These are phyloP conservation scores for Sylvilagus floridanus DNA, from an alignment of 2,797 vertebrate species.

Conservation along the genomic window DNA sequence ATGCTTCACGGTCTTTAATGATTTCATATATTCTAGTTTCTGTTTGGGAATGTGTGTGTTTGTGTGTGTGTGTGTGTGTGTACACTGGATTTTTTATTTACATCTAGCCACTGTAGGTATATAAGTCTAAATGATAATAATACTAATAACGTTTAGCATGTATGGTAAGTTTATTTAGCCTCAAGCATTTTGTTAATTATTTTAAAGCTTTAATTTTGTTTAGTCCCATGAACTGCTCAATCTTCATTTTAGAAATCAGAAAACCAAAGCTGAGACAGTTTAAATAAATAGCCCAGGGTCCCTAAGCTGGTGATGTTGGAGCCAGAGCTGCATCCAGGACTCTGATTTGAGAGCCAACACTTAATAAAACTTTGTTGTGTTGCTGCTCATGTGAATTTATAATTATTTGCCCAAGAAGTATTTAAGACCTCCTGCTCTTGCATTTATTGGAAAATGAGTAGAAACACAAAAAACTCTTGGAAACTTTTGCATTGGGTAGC, in stretches of 20 bases:
- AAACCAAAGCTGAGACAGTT: not conserved
- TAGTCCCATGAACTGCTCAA: not conserved
- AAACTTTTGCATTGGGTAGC: not conserved
- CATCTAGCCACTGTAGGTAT: not conserved
- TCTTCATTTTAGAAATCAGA: not conserved
- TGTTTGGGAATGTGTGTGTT: not conserved
- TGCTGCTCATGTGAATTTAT: not conserved
- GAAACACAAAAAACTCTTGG: not conserved
- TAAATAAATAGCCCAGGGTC: not conserved
- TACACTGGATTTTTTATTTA: not conserved
- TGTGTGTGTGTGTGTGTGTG: not conserved
- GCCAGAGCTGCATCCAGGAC: not conserved
- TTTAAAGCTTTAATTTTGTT: constrained; percentile 22
- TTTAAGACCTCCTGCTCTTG: not conserved
- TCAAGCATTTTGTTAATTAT: not conserved
- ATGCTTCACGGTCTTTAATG: not conserved
- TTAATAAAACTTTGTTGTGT: not conserved
- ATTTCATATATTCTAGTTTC: not conserved
- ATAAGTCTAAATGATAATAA: not conserved
- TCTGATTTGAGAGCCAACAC: not conserved
- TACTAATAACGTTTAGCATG: not conserved
- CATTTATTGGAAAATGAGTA: not conserved
- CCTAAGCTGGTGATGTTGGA: not conserved
- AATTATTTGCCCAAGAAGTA: constrained; percentile 26
- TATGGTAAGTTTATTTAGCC: not conserved